These are phyloP conservation scores for Oxyura jamaicensis DNA, from an alignment of 2,113 vertebrate species.

Conservation along the genomic window DNA sequence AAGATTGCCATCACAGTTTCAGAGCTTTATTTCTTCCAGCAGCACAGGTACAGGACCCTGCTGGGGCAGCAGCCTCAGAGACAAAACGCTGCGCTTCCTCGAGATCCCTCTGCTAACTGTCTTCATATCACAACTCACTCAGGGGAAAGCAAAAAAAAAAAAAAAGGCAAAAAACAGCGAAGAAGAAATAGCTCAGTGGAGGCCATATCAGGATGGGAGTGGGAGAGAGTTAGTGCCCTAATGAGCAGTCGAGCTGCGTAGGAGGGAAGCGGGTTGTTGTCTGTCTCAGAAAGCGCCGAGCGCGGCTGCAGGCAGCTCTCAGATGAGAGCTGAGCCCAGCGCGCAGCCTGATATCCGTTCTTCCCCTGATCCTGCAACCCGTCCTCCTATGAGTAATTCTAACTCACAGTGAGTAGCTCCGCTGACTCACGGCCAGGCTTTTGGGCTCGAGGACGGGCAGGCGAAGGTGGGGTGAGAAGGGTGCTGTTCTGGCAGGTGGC, in stretches of 20 bases:
- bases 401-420: conserved; percentile 52
- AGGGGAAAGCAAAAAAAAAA: background rate
- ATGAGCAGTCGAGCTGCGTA: conserved; percentile 67
- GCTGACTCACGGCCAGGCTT: conserved; percentile 62
- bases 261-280: conserved; percentile 68
- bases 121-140: conserved; percentile 30
- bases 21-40: background rate
- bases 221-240: conserved; percentile 71
- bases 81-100: background rate
- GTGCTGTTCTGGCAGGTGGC: conserved; percentile 31
- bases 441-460: conserved; percentile 7
- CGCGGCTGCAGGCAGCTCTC: conserved; percentile 32
- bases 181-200: conserved; percentile 63
- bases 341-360: conserved; percentile 45
- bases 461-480: conserved; percentile 41
- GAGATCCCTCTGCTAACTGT: conserved; percentile 35
- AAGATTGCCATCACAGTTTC: background rate
- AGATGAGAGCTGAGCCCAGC: conserved; percentile 55
- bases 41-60: background rate
- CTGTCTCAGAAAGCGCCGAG: conserved; percentile 58
- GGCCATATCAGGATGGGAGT: conserved; percentile 69
- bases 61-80: background rate
- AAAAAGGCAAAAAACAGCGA: background rate
- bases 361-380: conserved; percentile 61
- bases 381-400: conserved; percentile 59